phyloP scores from a whole-genome alignment of 2,797 vertebrate genomes.

The Peromyscus eremicus region DNA sequence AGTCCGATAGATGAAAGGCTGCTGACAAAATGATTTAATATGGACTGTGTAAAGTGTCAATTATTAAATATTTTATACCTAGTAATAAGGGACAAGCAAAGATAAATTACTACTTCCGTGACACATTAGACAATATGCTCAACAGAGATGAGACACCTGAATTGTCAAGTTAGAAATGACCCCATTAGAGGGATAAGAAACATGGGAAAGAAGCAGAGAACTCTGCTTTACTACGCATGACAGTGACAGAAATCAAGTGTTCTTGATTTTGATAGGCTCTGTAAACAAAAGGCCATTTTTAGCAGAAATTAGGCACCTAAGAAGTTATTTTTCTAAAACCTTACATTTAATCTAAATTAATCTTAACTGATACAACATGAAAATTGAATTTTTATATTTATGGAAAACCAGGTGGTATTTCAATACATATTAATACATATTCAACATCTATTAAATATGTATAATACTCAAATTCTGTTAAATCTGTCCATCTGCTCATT shows the following conservation, averaged over 20 bases:
- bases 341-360: background rate
- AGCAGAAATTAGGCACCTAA: background rate
- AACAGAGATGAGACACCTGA: conserved; percentile 68
- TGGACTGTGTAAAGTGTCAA: conserved; percentile 79
- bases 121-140: conserved; percentile 83
- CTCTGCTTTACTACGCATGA: conserved; percentile 4
- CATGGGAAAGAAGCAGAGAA: conserved; percentile 67
- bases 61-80: conserved; percentile 85
- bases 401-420: background rate
- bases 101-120: conserved; percentile 79
- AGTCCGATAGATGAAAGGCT: conserved; percentile 78
- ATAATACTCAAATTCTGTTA: background rate
- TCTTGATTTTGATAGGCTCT: conserved; percentile 11
- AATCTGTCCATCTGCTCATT: background rate
- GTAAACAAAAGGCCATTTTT: background rate
- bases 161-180: conserved; percentile 80
- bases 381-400: background rate
- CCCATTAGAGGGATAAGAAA: conserved; percentile 73
- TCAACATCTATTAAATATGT: too few species aligned
- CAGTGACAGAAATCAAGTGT: conserved; percentile 14
- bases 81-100: conserved; percentile 74
- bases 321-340: background rate
- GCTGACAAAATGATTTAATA: conserved; percentile 86
- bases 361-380: background rate
- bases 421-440: background rate